phyloP scores from a whole-genome alignment of 2,113 vertebrate species.

The Amblyornis subalaris region DNA sequence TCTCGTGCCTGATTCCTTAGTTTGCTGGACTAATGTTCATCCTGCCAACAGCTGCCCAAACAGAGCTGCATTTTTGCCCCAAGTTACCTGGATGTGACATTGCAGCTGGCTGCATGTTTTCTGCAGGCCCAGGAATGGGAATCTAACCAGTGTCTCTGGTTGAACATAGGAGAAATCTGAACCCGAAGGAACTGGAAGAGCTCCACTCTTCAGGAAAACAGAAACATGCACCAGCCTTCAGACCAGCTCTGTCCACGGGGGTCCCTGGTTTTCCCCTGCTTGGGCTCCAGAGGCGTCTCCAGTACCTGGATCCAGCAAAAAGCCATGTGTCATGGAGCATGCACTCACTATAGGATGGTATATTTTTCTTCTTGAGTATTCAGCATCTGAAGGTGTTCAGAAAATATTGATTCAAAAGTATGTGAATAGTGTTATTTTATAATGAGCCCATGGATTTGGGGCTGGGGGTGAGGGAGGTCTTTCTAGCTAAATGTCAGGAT shows the following conservation, averaged over 20 bases:
- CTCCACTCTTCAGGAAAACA: background rate
- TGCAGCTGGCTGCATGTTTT: constrained; percentile 20
- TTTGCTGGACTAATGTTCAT: constrained; percentile 26
- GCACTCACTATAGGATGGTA: background rate
- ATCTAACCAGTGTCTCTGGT: background rate
- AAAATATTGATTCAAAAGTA: constrained; percentile 64
- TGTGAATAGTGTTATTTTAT: constrained; percentile 67
- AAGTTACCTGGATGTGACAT: background rate
- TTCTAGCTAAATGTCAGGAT: constrained; percentile 27
- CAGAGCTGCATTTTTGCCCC: constrained; percentile 1
- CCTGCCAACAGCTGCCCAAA: background rate
- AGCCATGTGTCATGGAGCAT: constrained; percentile 54
- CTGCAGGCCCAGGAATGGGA: background rate
- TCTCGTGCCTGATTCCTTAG: constrained; percentile 44
- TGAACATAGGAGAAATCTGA: background rate
- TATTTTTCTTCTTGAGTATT: constrained; percentile 66
- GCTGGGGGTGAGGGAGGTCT: background rate
- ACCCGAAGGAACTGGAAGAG: background rate
- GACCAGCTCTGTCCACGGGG: background rate
- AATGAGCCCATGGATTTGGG: constrained; percentile 8
- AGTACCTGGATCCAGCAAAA: constrained; percentile 22
- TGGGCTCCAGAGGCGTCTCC: background rate
- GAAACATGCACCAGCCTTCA: background rate
- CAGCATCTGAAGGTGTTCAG: constrained; percentile 69
- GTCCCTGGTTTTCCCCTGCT: background rate